Base-by-base conservation (phyloP, 2,797 vertebrate genomes). In the Craterocephalus amniculus region DNA sequence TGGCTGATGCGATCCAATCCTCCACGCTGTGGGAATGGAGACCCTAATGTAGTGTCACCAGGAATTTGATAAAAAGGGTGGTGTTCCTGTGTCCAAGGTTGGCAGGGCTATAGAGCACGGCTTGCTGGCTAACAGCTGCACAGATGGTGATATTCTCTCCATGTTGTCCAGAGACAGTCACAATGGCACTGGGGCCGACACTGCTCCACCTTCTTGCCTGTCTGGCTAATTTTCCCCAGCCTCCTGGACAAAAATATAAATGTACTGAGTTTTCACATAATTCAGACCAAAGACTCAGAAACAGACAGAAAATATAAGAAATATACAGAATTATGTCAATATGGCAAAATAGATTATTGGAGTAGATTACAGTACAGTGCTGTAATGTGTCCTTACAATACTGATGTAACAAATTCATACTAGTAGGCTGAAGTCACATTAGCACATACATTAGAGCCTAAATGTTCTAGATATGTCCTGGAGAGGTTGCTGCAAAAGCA, bases 31-130 rank as follows among this genome's bases (percentile, higher is more conserved):
- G 54, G 35, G 49, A 62, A 55, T 70, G 31, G 56, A n/a, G 49
- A 32, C 36, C 6, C 27, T 49, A 63, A 2, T 62, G 51, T 34
- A 45, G 59, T 27, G 51, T 43, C 36, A 57, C 51, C 32, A 31
- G 59, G 68, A 57, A 54, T 45, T 22, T 70, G 18, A 27, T n/a
- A 38, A 56, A 51, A 57, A 51, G 36, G 59, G 59, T 5, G 16
- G 58, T 48, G 29, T 26, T 62, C 22, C 29, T 62, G 36, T 51
- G 38, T 56, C 59, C 51, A 36, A 56, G 59, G 51, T 48, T 69
- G 67, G 67, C 57, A 61, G 29, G 58, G 40, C 66, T 48, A 58
- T 45, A 45, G 43, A 68, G 56, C 40, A 49, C 24, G 56, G 45
- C 32, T 68, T 49, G 64, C 27, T 60, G 57, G 26, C 67, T 59